Conservation (phyloP, 2,113 vertebrate species). For the Uropsilus gracilis region DNA sequence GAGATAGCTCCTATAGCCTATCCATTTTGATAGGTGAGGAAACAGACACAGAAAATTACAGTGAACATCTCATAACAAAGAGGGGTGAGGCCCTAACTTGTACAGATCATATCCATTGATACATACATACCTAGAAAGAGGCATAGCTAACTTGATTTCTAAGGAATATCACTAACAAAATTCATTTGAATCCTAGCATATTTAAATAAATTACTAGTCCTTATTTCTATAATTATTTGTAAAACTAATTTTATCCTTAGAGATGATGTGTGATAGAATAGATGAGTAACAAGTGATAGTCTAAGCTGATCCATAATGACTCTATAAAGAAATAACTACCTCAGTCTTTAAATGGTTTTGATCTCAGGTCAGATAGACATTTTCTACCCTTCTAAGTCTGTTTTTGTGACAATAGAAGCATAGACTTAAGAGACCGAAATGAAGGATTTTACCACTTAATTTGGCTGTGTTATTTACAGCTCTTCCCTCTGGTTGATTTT, state of each 20-base stretch:
- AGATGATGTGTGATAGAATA: not conserved
- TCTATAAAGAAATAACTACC: not conserved
- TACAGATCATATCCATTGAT: not conserved
- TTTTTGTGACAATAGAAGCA: not conserved
- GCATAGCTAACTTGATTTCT: not conserved
- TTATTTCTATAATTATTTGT: not conserved
- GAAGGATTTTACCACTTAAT: not conserved
- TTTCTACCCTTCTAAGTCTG: not conserved
- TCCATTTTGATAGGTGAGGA: not conserved
- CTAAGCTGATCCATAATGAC: not conserved
- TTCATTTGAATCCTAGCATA: not conserved
- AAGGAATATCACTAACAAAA: not conserved
- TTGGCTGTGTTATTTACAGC: not conserved
- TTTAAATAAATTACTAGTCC: slow-evolving; percentile 2
- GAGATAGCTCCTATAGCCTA: not conserved
- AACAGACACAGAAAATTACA: not conserved
- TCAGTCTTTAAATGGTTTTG: not conserved
- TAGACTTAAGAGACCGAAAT: not conserved
- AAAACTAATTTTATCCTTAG: slow-evolving; percentile 9
- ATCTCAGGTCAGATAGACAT: not conserved
- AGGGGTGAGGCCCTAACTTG: not conserved
- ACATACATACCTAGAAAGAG: not conserved
- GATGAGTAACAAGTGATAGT: not conserved
- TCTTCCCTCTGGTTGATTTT: not conserved
- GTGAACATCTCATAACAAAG: not conserved